Evolutionary conservation across 2,888 invertebrate genomes (phyloP).

Genomic region (Leptodirus hochenwartii): DNA sequence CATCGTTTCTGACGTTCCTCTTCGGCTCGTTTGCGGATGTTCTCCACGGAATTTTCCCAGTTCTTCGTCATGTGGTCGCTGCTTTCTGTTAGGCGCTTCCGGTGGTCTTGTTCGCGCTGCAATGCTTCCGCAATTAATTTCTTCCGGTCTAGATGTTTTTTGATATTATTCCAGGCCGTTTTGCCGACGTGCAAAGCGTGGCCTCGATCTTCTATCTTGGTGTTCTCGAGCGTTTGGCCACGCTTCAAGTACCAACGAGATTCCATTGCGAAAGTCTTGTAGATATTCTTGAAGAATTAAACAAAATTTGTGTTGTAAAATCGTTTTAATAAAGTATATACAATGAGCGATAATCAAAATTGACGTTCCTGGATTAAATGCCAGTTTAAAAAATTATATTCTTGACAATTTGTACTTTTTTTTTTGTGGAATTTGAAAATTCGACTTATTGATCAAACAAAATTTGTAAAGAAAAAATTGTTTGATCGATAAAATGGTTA

Average conservation of each 20-base stretch:
- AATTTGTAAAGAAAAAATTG: no score
- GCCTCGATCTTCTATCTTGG: slow-evolving; percentile 20
- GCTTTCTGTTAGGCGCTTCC: slow-evolving; percentile 24
- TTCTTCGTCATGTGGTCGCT: slow-evolving; percentile 26
- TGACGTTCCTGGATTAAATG: no score
- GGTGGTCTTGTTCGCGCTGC: slow-evolving; percentile 24
- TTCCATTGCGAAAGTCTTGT: slow-evolving; percentile 20
- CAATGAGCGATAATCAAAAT: no score
- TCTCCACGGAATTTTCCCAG: slow-evolving; percentile 28
- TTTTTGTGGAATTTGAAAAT: no score
- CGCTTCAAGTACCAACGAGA: slow-evolving; percentile 21
- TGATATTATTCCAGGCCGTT: slow-evolving; percentile 21
- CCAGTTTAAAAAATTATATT: no score
- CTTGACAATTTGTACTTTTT: no score
- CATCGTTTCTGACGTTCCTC: slow-evolving; percentile 12
- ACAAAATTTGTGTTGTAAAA: no score
- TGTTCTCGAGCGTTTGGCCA: slow-evolving; percentile 20
- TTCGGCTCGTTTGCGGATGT: slow-evolving; percentile 11
- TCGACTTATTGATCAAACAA: no score
- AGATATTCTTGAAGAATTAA: no score
- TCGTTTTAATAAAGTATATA: no score
- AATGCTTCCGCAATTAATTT: slow-evolving; percentile 17
- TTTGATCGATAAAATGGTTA: no score
- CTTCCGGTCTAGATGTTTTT: slow-evolving; percentile 21
- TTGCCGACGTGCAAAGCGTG: slow-evolving; percentile 21